Evolutionary conservation across 2,113 vertebrate species (phyloP), one percentile per base, ranked within the genome.

Genomic region (Baryphthengus martii): DNA sequence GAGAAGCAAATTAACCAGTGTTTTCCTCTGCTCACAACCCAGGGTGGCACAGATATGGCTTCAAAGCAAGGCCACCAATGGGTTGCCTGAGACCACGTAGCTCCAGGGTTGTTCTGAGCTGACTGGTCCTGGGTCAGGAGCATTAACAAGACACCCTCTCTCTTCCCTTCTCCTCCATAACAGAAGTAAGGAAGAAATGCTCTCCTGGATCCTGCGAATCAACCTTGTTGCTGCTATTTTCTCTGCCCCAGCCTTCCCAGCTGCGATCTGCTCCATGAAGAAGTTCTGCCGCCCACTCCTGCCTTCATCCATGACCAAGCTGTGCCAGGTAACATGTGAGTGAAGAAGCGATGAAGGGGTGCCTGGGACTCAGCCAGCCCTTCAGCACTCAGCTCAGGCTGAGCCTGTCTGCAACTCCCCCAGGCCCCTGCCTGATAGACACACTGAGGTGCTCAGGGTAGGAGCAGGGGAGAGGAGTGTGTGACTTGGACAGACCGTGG

Each of bases 251-350:
- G 99, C 99, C 70, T 99, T 99, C 94, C 99, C 99, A 19, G 99
- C 99, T 29, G 99, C 99, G 14, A 99, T 99, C 40, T 99, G 99
- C 90, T 99, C 99, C 90, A 99, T 99, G 99, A 99, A 99, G 97
- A 99, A 99, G 96, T 99, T 99, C 97, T 99, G 99, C 80, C 98
- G 99, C 65, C 99, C 99, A 0, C 98, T 99, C 59, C 97, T 99
- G 88, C 99, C 99, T 21, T 98, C 98, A 0, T 99, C 98, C 58
- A 98, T 97, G 70, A 99, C 99, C 25, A 98, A 99, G 92, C 98
- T 99, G 59, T 99, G 99, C 84, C 97, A 97, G 97, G 97, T 98
- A 95, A 73, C 1, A 0, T 18, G 29, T 11, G n/a, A 61, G 40
- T 25, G 25, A 23, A 72, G 21, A 33, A 33, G 55, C 4, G 7